These are phyloP conservation scores for Acleris cristana DNA, from an alignment of 2,888 invertebrate species.

Conservation along the genomic window DNA sequence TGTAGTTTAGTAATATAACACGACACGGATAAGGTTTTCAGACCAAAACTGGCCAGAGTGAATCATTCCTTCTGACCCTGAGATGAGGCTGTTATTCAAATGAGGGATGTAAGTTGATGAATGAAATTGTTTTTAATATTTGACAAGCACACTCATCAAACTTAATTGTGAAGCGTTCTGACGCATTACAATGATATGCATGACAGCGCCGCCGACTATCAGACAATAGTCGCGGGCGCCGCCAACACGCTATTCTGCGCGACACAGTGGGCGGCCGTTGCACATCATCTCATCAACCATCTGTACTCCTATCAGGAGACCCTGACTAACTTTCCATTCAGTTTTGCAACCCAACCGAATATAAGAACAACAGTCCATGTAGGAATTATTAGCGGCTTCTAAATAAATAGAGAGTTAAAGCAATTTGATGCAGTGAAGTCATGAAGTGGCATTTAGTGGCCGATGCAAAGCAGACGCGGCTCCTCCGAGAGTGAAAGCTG, in stretches of 20 bases:
- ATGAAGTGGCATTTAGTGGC: slow-evolving; percentile 54
- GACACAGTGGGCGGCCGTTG: slow-evolving; percentile 71
- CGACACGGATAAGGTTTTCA: too few species aligned
- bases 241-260: slow-evolving; percentile 67
- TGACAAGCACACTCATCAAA: neutral
- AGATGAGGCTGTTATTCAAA: neutral
- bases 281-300: slow-evolving; percentile 74
- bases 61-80: neutral
- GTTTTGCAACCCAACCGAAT: slow-evolving; percentile 69
- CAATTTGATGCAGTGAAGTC: slow-evolving; percentile 47
- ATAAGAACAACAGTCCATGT: slow-evolving; percentile 73
- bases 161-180: slow-evolving; percentile 40
- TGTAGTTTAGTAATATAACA: too few species aligned
- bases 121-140: neutral
- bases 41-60: too few species aligned
- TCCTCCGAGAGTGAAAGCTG: slow-evolving; percentile 71
- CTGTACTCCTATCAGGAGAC: slow-evolving; percentile 60
- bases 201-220: slow-evolving; percentile 36
- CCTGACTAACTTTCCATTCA: slow-evolving; percentile 73
- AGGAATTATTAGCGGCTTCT: slow-evolving; percentile 69
- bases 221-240: slow-evolving; percentile 68
- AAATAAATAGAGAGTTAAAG: slow-evolving; percentile 78
- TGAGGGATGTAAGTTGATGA: neutral
- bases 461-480: slow-evolving; percentile 56
- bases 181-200: slow-evolving; percentile 50